Base-by-base conservation (phyloP, 1,140 invertebrate species). In the Aphis gossypii region DNA sequence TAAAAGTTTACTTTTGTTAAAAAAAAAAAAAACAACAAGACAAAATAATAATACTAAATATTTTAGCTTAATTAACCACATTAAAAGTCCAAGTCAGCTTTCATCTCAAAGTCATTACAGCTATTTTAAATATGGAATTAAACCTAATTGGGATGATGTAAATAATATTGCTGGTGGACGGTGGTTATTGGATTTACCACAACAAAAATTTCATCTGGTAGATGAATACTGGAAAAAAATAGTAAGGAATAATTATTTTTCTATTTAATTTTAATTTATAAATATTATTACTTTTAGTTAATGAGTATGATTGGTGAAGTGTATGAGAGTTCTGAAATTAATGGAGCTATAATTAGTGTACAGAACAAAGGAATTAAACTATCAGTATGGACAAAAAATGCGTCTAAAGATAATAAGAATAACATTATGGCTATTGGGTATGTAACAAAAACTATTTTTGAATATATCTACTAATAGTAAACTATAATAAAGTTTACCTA, bases 141-240 rank as follows among this genome's bases (percentile, higher is more conserved):
- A 97, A 94, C 99, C 99, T 7, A 99, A 99, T 99, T 99, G 99
- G 99, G 99, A 99, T 96, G 99, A 99, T 96, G 96, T 97, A 92
- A 96, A 97, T 41, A 98, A 98, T 95, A 98, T 98, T 95, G 96
- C 97, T 95, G 99, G 99, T 82, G 99, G 99, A 83, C 96, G 99
- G 94, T 99, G 99, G 99, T 96, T 99, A 18, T 97, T 99, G 94
- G 98, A 97, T 95, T 96, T 99, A 91, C 97, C 98, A 84, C 98
- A 97, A 95, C 97, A 97, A 95, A 96, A 98, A 95, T 95, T 95
- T 90, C 96, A 96, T 94, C 97, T 98, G 95, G 96, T 99, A 94
- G 99, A 99, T 95, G 97, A 97, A 94, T 98, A 98, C 95, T 99
- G 99, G 99, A 96, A 99, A 94, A 99, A 99, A 97, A 97, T 98